Percentiles rank a stretch among this genome's conserved stretches.
Conservation (phyloP, 23 tunicate species). For the Trididemnum nubilum region DNA sequence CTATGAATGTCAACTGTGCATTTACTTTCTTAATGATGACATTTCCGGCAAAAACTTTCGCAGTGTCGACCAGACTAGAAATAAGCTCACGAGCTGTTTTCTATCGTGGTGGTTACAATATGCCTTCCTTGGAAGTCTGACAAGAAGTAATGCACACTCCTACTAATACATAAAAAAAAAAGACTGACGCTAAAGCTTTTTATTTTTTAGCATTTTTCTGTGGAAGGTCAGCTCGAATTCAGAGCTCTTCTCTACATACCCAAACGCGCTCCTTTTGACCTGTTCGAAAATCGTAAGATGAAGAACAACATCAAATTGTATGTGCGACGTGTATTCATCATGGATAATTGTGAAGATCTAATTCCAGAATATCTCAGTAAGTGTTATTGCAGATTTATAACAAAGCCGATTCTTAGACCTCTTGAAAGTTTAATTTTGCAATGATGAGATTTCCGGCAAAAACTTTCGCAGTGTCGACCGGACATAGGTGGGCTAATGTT, state of each 20-base stretch:
- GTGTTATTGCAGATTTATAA: too few species aligned
- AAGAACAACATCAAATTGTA: slow-evolving; percentile 97
- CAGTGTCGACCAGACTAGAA: slow-evolving; percentile 84
- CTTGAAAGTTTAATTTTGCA: slow-evolving; percentile 23
- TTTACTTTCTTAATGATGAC: slow-evolving; percentile 60
- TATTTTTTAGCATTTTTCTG: slow-evolving; percentile 89
- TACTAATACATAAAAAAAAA: background rate
- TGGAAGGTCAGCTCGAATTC: slow-evolving; percentile 96
- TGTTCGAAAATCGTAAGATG: slow-evolving; percentile 90
- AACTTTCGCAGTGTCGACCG: slow-evolving; percentile 90
- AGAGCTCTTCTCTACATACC: slow-evolving; percentile 90
- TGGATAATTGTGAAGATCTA: slow-evolving; percentile 97
- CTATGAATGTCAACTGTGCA: too few species aligned
- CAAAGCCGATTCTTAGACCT: too few species aligned
- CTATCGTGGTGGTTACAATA: slow-evolving; percentile 60
- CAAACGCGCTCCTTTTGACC: slow-evolving; percentile 95
- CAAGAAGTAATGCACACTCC: background rate
- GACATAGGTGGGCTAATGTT: slow-evolving; percentile 26
- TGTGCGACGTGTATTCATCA: slow-evolving; percentile 94
- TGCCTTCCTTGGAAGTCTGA: slow-evolving; percentile 90
- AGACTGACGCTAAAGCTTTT: too few species aligned
- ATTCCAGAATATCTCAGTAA: slow-evolving; percentile 96
- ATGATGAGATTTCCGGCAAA: slow-evolving; percentile 64
- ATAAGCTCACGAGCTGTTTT: background rate
- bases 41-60: slow-evolving; percentile 57